Conservation (phyloP, 2,113 vertebrate species). For the Hiodon tergisus region DNA sequence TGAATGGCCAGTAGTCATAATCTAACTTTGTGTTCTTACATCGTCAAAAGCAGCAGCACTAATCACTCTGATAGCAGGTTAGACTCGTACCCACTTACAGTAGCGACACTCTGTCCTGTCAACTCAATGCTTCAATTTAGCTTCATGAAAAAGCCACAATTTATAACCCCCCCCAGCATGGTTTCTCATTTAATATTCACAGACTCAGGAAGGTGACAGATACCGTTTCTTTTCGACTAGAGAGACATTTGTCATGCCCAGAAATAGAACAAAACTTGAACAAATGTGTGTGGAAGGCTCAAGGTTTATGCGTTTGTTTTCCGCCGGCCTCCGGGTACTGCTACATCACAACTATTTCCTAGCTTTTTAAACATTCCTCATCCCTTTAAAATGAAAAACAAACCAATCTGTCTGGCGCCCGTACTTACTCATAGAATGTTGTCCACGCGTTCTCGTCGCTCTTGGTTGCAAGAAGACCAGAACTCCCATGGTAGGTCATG, state of each 20-base stretch:
- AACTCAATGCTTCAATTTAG: constrained; percentile 10
- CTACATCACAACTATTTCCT: too few species aligned
- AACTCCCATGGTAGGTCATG: constrained; percentile 95
- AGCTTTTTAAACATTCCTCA: background rate
- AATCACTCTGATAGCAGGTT: background rate
- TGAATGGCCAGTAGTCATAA: too few species aligned
- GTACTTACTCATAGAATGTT: constrained; percentile 95
- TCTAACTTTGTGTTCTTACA: too few species aligned
- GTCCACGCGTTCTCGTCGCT: constrained; percentile 97
- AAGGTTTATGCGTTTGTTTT: too few species aligned
- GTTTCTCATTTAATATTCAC: constrained; percentile 6
- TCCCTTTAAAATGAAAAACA: background rate
- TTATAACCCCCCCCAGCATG: constrained; percentile 26
- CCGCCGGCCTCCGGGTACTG: too few species aligned
- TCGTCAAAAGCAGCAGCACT: too few species aligned
- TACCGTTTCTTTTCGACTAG: background rate
- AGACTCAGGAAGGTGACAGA: background rate
- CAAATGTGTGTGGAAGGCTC: background rate
- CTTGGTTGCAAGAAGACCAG: constrained; percentile 90
- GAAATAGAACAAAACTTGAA: background rate
- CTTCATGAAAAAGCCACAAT: constrained; percentile 16
- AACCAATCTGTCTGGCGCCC: constrained; percentile 1
- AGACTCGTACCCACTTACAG: too few species aligned
- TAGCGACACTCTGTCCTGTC: background rate
- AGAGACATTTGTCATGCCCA: background rate